Base-by-base conservation (phyloP, 2,888 invertebrate genomes). In the Teleiodes luculella region DNA sequence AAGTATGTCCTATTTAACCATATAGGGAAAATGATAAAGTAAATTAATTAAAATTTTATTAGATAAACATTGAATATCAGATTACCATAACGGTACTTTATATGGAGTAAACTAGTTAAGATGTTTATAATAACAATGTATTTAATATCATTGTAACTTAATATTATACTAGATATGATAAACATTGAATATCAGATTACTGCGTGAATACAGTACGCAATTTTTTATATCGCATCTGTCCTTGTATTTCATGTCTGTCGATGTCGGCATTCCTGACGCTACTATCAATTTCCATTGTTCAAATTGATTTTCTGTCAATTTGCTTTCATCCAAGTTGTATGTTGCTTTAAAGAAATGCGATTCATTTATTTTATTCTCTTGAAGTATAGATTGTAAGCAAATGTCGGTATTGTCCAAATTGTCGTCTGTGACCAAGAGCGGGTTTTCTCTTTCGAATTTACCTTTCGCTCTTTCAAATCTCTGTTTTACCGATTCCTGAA, bases 271-370 rank as follows among this genome's bases (percentile, higher is more conserved):
- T 16, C 68, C 52, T 0, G 59, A 56, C 0, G 68, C 67, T 0
- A 72, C n/a, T n/a, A n/a, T n/a, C 10, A 70, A 6, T 56, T 74
- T 72, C 68, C 69, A 74, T 24, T 72, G 74, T 46, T 74, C 67
- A 20, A 70, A 69, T 13, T 72, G 70, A 1, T 72, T 72, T 0
- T 72, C 69, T 0, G 69, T 71, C 8, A 73, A 35, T 18, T 67
- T 67, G 4, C 71, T 71, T 46, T 70, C 68, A n/a, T 70, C 68
- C 70, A 71, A n/a, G n/a, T 72, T 14, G 68, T 64, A 10, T 64
- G 63, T 53, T 0, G 70, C 70, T 33, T 72, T 75, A 10, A 33
- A 33, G 33, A 11, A 33, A 6, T 5, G 5, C 4, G n/a, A 3
- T 11, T 33, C 33, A 8, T 24, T 24, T 3, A 33, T 33, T 2